Conservation (phyloP, 2,113 vertebrate species). For the Macquaria australasica region DNA sequence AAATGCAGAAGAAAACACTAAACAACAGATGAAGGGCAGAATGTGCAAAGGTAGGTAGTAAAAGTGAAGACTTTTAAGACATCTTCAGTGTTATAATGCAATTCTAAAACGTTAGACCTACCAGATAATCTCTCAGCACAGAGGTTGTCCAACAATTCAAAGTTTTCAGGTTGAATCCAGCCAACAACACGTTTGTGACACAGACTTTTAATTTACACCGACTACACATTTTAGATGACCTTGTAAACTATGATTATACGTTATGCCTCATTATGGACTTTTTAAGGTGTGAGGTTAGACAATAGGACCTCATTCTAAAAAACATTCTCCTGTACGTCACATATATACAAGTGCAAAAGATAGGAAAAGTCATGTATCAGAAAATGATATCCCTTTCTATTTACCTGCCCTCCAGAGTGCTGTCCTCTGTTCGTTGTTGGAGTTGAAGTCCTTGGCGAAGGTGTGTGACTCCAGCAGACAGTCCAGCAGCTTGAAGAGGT, state of each 20-base stretch:
- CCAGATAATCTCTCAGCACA: background rate
- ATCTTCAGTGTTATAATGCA: background rate
- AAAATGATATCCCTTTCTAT: background rate
- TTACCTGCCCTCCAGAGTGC: slow-evolving; percentile 97
- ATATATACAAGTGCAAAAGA: background rate
- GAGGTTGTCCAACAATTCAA: background rate
- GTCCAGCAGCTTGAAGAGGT: slow-evolving; percentile 96
- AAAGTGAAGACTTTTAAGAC: too few relatives aligned
- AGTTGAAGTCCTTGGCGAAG: slow-evolving; percentile 97
- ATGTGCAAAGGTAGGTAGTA: background rate
- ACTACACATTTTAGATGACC: background rate
- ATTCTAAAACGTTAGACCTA: too few relatives aligned
- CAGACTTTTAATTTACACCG: background rate
- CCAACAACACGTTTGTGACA: background rate
- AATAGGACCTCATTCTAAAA: background rate
- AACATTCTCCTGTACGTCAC: background rate
- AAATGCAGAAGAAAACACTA: too few relatives aligned
- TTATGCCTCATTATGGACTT: background rate
- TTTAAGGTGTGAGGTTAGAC: background rate
- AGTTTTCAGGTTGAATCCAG: background rate
- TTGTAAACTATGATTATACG: background rate
- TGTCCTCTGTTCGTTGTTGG: slow-evolving; percentile 96
- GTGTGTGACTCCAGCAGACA: slow-evolving; percentile 96
- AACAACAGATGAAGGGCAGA: background rate
- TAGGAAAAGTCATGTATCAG: background rate